Base-by-base conservation (phyloP, 2,113 vertebrate genomes). In the Carassius auratus region DNA sequence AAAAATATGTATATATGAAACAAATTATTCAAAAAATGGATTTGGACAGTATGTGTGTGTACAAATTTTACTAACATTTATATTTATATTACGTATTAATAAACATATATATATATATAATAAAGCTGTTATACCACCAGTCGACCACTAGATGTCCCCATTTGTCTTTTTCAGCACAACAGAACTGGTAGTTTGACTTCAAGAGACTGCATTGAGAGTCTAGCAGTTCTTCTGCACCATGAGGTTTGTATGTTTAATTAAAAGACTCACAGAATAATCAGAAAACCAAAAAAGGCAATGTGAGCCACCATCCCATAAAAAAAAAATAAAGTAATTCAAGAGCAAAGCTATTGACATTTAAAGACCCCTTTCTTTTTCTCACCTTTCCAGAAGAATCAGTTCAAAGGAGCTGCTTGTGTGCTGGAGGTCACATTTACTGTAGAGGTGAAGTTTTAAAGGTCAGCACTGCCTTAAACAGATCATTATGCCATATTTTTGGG, bases 141-240 rank as follows among this genome's bases (percentile, higher is more conserved):
- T 15, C 6, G 57, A 84, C 90, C 89, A 90, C 89, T 76, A 85
- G 89, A 90, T 88, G 88, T 48, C 89, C 83, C 71, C 83, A 84
- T 79, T 77, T 76, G 62, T 76, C 89, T 89, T 85, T 76, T 23
- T n/a, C n/a, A 85, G 83, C 21, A 61, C 48, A 73, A 50, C 50
- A 62, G 10, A 81, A 5, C 38, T 23, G 2, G 30, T 71, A 55
- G 12, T 9, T n/a, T 38, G n/a, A 30, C 8, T 33, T 64, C 4
- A 61, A 13, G 6, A 3, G 45, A 55, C n/a, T 45, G 59, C 77
- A 26, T 2, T 45, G 7, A 30, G 36, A 38, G 0, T 38, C 21
- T 15, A 79, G 36, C 33, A 79, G 36, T 9, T 62, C 36, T 26
- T 26, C 57, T 17, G 59, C 57, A 62, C 33, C 19, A 42, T 79